phyloP scores from a whole-genome alignment of 2,888 invertebrate species.

The Hoplodrina blanda region DNA sequence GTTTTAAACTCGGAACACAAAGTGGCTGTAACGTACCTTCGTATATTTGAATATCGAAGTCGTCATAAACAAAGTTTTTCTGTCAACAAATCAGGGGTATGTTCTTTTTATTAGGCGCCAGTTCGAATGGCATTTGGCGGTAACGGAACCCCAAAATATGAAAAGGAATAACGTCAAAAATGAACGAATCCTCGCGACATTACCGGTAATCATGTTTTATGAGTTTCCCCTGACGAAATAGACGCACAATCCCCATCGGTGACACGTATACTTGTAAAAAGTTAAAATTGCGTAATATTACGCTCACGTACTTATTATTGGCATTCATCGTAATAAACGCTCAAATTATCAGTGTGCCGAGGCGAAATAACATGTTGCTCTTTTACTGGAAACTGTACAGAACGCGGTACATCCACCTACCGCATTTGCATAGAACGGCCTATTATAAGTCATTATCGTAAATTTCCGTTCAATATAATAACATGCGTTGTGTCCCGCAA shows the following conservation, averaged over 20 bases:
- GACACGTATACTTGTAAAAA: slow-evolving; percentile 82
- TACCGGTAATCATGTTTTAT: slow-evolving; percentile 87
- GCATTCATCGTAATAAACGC: slow-evolving; percentile 67
- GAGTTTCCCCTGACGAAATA: slow-evolving; percentile 83
- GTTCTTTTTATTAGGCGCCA: slow-evolving; percentile 60
- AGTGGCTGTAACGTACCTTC: slow-evolving; percentile 20
- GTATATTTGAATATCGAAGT: slow-evolving; percentile 53
- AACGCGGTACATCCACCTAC: slow-evolving; percentile 61
- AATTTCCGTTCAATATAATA: slow-evolving; percentile 89
- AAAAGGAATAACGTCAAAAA: slow-evolving; percentile 76
- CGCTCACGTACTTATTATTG: slow-evolving; percentile 67
- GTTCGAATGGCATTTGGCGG: slow-evolving; percentile 60
- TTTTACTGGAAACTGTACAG: slow-evolving; percentile 54
- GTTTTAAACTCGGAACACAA: slow-evolving; percentile 55
- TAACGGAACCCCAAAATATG: slow-evolving; percentile 67
- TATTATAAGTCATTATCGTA: slow-evolving; percentile 85
- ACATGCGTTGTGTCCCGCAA: slow-evolving; percentile 78
- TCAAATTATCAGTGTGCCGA: slow-evolving; percentile 60
- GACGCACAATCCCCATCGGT: slow-evolving; percentile 75
- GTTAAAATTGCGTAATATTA: slow-evolving; percentile 80
- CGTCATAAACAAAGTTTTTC: slow-evolving; percentile 43
- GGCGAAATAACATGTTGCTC: slow-evolving; percentile 56
- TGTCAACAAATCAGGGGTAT: slow-evolving; percentile 52
- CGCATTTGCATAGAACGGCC: slow-evolving; percentile 75
- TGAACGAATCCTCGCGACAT: slow-evolving; percentile 81